A percentile compares a stretch with the other conserved stretches of the same genome.
phyloP scores from a whole-genome alignment of 2,797 vertebrate genomes.

The Lemur catta region DNA sequence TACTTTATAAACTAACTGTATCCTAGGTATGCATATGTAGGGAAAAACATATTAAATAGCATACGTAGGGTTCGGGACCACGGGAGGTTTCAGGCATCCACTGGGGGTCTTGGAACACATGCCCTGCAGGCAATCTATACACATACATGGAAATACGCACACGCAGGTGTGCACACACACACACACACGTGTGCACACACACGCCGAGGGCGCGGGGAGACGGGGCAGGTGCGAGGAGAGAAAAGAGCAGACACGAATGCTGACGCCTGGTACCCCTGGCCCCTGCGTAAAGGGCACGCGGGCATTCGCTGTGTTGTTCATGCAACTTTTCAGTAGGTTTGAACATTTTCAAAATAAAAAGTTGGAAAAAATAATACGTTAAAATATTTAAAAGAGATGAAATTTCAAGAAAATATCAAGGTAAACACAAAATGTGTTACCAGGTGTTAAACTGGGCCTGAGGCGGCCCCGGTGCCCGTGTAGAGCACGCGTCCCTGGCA shows the following conservation, averaged over 20 bases:
- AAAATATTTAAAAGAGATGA: background rate
- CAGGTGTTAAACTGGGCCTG: fast-evolving
- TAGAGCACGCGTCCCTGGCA: fast-evolving
- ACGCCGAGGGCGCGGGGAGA: background rate
- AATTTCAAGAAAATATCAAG: background rate
- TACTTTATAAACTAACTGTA: background rate
- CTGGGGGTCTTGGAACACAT: background rate
- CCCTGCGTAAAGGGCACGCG: background rate
- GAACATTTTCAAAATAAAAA: background rate
- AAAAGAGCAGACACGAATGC: background rate
- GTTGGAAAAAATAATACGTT: background rate
- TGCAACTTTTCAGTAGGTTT: background rate
- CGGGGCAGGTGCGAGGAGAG: too few relatives aligned
- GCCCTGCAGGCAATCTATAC: too few relatives aligned
- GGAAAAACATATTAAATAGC: background rate
- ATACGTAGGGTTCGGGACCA: background rate
- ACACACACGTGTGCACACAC: too few relatives aligned
- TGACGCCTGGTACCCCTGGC: background rate
- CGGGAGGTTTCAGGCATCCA: background rate
- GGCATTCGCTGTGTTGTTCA: background rate
- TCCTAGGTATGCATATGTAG: background rate
- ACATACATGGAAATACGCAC: fast-evolving
- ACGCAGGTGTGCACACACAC: too few relatives aligned
- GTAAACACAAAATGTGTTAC: background rate
- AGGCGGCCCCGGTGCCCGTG: background rate